Base-by-base conservation (phyloP, 1,140 invertebrate species). In the Andrena cerasifolii region DNA sequence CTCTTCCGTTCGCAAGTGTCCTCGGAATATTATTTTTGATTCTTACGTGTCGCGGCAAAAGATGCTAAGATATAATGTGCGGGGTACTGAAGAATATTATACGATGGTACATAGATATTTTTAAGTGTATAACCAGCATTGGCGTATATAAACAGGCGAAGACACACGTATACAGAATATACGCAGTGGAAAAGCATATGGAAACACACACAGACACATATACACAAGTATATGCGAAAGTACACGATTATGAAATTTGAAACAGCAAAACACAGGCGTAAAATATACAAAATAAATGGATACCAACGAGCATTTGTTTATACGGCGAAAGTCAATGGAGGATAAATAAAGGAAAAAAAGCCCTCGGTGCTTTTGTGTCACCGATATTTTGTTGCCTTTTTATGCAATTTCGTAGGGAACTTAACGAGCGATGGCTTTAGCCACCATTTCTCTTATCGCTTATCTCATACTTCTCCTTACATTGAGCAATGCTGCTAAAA, bases 291-390 rank as follows among this genome's bases (percentile, higher is more conserved):
- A 75, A 31, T 75, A 36, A 76, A 67, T 66, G 53, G 31, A 68
- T 76, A 76, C 53, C 73, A 76, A 76, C 53, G 63, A 76, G 73
- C 73, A 76, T 76, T 76, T 76, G 73, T 76, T 76, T 76, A 76
- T 68, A 76, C 73, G 73, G 18, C 65, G 31, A 26, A 75, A 58
- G 43, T 67, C 40, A 36, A 58, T 75, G 73, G 53, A 76, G 43
- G 73, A 76, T 67, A 76, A 76, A 68, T 76, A 76, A 76, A 76
- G 47, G 43, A 76, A 33, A 36, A 47, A 76, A 76, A 76, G 73
- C 73, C 31, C n/a, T 76, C 10, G 54, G 10, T 76, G 73, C 73
- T 76, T 68, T 76, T 58, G 3, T 68, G n/a, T 49, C 73, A 68
- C 65, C 63, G 24, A 68, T 76, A 58, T 76, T 68, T 68, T n/a